phyloP scores from a whole-genome alignment of 2,888 invertebrate species.

The Standfussiana lucernea region DNA sequence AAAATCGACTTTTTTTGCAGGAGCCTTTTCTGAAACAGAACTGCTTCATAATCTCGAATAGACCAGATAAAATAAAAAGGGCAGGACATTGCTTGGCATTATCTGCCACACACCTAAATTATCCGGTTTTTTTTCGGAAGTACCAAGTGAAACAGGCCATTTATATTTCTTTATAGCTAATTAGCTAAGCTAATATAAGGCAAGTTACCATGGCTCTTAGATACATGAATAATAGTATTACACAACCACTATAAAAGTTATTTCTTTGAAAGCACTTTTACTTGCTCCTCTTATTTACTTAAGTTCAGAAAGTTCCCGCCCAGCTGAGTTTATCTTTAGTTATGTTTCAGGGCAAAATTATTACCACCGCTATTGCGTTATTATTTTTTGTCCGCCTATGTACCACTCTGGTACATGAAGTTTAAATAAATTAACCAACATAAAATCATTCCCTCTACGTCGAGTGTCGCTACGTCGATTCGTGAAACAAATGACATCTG shows the following conservation, averaged over 20 bases:
- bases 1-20: not conserved
- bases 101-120: not conserved
- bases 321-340: conserved; percentile 28
- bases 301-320: conserved; percentile 49
- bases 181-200: not conserved
- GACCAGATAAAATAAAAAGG: not conserved
- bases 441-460: no score
- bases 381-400: no score
- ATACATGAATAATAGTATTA: conserved; percentile 24
- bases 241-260: conserved; percentile 43
- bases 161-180: not conserved
- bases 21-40: conserved; percentile 2
- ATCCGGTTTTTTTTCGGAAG: not conserved
- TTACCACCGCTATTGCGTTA: no score
- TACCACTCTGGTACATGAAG: no score
- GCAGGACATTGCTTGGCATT: not conserved
- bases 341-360: conserved; percentile 12
- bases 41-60: not conserved
- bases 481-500: no score
- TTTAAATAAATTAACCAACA: no score
- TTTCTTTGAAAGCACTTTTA: conserved; percentile 51
- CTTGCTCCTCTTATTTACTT: conserved; percentile 53
- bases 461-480: no score
- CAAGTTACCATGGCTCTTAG: conserved; percentile 11
- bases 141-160: not conserved